Evolutionary conservation across 2,797 vertebrate species (phyloP).

Genomic region (Acanthiza pusilla): DNA sequence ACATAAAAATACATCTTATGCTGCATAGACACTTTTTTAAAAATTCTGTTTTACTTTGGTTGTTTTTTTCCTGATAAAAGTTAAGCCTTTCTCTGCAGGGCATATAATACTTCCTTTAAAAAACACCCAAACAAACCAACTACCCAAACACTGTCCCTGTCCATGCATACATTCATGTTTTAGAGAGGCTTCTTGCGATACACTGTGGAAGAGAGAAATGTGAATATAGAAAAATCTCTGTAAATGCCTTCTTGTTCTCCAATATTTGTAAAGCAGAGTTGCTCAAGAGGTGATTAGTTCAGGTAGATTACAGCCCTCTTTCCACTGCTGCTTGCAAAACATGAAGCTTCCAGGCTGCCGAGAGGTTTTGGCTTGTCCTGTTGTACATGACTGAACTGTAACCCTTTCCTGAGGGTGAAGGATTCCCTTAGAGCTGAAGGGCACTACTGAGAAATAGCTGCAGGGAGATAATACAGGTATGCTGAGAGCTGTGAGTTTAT

Average conservation of each 20-base stretch:
- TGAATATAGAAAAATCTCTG: not conserved
- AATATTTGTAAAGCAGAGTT: slow-evolving; percentile 6
- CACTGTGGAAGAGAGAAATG: not conserved
- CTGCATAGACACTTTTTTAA: not conserved
- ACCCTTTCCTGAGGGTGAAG: not conserved
- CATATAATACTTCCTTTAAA: not conserved
- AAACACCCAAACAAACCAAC: not conserved
- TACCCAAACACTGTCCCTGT: not conserved
- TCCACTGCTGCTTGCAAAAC: slow-evolving; percentile 28
- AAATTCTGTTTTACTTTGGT: not conserved
- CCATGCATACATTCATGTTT: not conserved
- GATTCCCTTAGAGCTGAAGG: slow-evolving; percentile 11
- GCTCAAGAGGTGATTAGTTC: slow-evolving; percentile 44
- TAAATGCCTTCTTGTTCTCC: not conserved
- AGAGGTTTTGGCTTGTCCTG: not conserved
- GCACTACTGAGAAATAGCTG: not conserved
- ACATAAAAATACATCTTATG: not conserved
- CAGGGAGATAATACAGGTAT: not conserved
- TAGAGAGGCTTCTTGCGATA: not conserved
- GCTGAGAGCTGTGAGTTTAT: not conserved
- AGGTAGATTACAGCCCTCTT: slow-evolving; percentile 21
- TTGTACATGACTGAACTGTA: not conserved
- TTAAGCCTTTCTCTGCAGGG: not conserved
- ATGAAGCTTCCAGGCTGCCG: not conserved
- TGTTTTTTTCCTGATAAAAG: not conserved